Conservation (phyloP, 2,888 invertebrate species). For the Biston stratarius region DNA sequence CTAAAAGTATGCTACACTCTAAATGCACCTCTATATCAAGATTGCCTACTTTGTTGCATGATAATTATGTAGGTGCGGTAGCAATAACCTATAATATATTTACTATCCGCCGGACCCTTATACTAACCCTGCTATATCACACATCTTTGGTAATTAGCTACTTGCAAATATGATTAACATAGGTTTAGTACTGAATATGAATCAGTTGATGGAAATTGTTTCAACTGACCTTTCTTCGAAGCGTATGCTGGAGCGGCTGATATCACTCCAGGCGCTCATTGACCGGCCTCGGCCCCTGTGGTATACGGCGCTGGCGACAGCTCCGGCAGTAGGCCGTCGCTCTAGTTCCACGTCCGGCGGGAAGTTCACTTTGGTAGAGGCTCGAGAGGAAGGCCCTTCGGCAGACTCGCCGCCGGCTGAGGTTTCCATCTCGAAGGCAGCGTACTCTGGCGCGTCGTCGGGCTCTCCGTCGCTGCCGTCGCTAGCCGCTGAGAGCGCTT, state of each 20-base stretch:
- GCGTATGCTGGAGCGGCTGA: conserved; percentile 93
- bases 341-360: conserved; percentile 85
- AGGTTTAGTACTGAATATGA: background rate
- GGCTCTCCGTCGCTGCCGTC: conserved; percentile 81
- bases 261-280: conserved; percentile 96
- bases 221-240: conserved; percentile 90
- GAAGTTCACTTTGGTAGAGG: conserved; percentile 89
- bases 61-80: conserved; percentile 11
- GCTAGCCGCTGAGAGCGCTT: conserved; percentile 81
- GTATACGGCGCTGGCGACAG: conserved; percentile 76
- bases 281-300: conserved; percentile 89
- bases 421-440: conserved; percentile 79
- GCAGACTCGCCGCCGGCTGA: conserved; percentile 77
- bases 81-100: background rate
- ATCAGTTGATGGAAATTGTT: conserved; percentile 12
- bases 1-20: conserved; percentile 19
- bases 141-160: background rate
- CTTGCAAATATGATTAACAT: background rate
- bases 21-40: conserved; percentile 21
- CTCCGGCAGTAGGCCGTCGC: conserved; percentile 75
- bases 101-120: background rate
- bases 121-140: background rate
- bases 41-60: conserved; percentile 55
- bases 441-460: conserved; percentile 76
- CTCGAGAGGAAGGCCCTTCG: conserved; percentile 77